Evolutionary conservation across 2,113 vertebrate genomes (phyloP).

Genomic region (Oncorhynchus tshawytscha): DNA sequence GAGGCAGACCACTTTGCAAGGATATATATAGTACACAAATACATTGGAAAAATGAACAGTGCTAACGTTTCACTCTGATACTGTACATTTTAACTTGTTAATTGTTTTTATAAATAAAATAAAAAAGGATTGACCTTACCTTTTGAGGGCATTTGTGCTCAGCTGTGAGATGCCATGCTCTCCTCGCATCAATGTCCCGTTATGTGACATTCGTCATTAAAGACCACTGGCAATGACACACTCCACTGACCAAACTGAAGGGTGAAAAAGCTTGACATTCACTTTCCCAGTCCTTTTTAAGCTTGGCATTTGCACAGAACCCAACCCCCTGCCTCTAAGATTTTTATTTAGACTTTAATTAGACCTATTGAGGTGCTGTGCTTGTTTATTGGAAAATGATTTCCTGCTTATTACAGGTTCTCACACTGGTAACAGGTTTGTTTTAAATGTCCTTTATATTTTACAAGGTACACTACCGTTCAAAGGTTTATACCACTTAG

Average conservation of each 20-base stretch:
- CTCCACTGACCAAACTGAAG: conserved; percentile 34
- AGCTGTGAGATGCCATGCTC: conserved; percentile 5
- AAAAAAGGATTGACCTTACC: no score
- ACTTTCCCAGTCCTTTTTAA: conserved; percentile 41
- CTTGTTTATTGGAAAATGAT: conserved; percentile 27
- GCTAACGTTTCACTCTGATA: no score
- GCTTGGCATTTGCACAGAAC: background rate
- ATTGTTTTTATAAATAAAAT: no score
- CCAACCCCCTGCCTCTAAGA: conserved; percentile 47
- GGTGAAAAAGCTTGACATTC: conserved; percentile 31
- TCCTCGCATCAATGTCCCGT: conserved; percentile 61
- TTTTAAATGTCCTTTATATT: background rate
- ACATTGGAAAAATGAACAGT: no score
- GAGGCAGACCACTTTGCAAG: no score
- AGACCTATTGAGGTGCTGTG: background rate
- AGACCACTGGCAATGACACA: conserved; percentile 61
- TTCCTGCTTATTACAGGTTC: conserved; percentile 10
- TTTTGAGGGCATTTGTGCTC: conserved; percentile 45
- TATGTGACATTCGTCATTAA: conserved; percentile 52
- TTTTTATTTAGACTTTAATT: conserved; percentile 2
- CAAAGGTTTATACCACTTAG: no score
- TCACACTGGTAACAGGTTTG: conserved; percentile 32
- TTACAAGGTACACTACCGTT: no score
- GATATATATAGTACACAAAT: no score
- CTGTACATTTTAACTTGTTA: no score